Conservation (phyloP, 2,113 vertebrate species). For the Chaetodon auriga region DNA sequence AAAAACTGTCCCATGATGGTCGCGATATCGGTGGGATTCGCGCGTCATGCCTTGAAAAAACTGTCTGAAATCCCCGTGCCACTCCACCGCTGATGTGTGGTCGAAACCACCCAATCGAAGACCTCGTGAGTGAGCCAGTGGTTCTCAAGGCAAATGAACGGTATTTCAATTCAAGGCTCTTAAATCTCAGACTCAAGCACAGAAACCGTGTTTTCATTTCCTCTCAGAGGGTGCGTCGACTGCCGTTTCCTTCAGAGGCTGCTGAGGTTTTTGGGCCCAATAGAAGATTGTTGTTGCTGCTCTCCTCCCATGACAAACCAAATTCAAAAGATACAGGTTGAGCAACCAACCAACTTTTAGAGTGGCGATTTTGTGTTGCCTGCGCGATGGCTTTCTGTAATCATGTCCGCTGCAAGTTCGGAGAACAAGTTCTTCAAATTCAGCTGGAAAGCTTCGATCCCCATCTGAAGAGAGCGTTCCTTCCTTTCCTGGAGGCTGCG, state of each 20-base stretch:
- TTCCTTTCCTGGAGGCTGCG: conserved; percentile 71
- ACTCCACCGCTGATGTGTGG: conserved; percentile 67
- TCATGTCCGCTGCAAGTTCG: conserved; percentile 69
- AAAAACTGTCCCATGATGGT: conserved; percentile 76
- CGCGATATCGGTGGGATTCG: conserved; percentile 84
- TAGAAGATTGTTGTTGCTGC: conserved; percentile 40
- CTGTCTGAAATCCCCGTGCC: conserved; percentile 74
- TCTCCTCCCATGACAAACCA: conserved; percentile 62
- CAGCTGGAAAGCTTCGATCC: conserved; percentile 77
- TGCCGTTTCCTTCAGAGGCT: conserved; percentile 66
- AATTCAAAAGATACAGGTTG: conserved; percentile 68
- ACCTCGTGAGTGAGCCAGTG: conserved; percentile 83
- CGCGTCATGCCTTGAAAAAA: conserved; percentile 87
- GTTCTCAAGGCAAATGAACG: conserved; percentile 79
- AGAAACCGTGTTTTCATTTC: conserved; percentile 84
- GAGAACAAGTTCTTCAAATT: conserved; percentile 83
- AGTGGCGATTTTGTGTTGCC: conserved; percentile 84
- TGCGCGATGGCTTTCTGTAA: conserved; percentile 66
- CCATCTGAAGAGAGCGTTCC: conserved; percentile 50
- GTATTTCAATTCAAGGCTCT: conserved; percentile 76
- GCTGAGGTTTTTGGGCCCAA: conserved; percentile 64
- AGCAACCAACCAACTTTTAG: conserved; percentile 86
- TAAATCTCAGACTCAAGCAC: conserved; percentile 75
- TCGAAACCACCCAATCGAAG: conserved; percentile 76
- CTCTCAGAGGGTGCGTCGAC: conserved; percentile 68